Evolutionary conservation across 2,888 invertebrate genomes (phyloP), one percentile per base, ranked within the genome.

Genomic region (Patella depressa): DNA sequence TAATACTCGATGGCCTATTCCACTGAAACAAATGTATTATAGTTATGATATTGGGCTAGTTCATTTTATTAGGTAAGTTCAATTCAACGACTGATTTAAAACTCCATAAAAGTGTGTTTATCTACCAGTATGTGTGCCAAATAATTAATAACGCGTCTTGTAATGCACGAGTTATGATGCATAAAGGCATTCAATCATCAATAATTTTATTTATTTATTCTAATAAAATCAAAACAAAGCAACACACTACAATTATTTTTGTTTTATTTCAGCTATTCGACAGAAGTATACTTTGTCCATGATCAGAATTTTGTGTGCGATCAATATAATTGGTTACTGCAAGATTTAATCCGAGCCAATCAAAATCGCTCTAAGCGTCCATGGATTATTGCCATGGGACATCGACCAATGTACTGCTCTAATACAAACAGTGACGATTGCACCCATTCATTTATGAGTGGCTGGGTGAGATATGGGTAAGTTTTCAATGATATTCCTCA

Each of bases 291-390:
- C 71, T 85, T 87, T 75, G 82, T 84, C 12, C 76, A 84, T 45
- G 93, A 95, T 15, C 94, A 94, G 82, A 97, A 97, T 92, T 97
- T 84, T 69, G 84, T 81, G 0, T 80, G 84, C 54, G 54, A 73
- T 3, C 88, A 88, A 78, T 85, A 83, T 74, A 73, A 86, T 73
- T 89, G 89, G 89, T 74, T 89, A 65, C 77, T 86, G 11, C 70
- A 83, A 11, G 89, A 89, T 80, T 77, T 89, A 45, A 83, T 85
- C 78, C 81, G 82, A 77, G 91, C 88, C 77, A 88, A 88, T 80
- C 54, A 83, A 75, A 84, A 85, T 45, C 82, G 89, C 70, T 71
- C 81, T 14, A 78, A 80, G 9, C 80, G 75, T 9, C 89, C 91
- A 0, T 91, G 91, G 91, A 86, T 91, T 19, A 83, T 91, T 34